Evolutionary conservation across 2,888 invertebrate species (phyloP), one percentile per base, ranked within the genome.

Genomic region (Coelinius sp.): DNA sequence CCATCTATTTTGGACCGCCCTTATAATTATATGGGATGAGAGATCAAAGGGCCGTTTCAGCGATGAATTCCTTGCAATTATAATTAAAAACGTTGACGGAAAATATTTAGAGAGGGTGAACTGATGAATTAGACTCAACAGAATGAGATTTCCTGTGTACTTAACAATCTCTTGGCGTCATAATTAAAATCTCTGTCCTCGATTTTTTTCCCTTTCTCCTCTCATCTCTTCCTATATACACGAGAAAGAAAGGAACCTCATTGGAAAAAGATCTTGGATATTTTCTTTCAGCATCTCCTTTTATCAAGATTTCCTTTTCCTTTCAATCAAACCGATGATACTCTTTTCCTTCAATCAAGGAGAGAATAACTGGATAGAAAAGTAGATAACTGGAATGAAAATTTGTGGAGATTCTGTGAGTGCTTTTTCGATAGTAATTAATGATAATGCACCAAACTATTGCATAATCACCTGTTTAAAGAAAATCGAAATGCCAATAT

Each of bases 201-300:
- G 22, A 62, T 38, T 12, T 62, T 44, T n/a, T 35, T 44, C n/a
- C n/a, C n/a, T 14, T n/a, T 17, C 44, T 2, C 41, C 44, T 8
- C 44, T 44, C 44, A 44, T 14, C 44, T n/a, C n/a, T 17, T 49
- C 67, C 46, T 44, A 70, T 68, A 70, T 74, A 73, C 79, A 73
- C 75, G 78, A 79, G 81, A 81, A 81, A 83, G 79, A 82, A 83
- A 83, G 81, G 83, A 84, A 83, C 82, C 82, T 83, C 83, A 83
- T 84, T 82, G 79, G 8, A 82, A 79, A 79, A 53, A 78, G 78
- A 79, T 82, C 82, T 80, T 78, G 79, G 76, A 77, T 76, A 79
- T 79, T 82, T 82, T 81, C 78, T 81, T 52, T 56, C 53, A 24
- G 25, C 24, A 35, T 8, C 17, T 41, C 20, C 10, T 46, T 46